These are phyloP conservation scores for Okamejei kenojei DNA, from an alignment of 2,797 vertebrate species.

Conservation along the genomic window DNA sequence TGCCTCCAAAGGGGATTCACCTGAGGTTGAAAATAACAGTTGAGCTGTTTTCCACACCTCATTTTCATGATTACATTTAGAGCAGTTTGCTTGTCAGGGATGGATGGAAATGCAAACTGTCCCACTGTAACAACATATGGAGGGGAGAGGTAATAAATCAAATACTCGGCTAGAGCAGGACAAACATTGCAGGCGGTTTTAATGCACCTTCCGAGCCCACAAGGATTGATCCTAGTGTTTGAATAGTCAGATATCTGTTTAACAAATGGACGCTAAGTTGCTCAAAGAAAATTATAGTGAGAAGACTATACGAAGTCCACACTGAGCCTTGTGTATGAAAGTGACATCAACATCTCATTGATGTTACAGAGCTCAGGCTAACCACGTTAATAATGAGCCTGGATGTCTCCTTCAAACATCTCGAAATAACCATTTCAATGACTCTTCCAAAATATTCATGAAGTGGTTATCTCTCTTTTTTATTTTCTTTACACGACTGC, in stretches of 20 bases:
- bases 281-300: not conserved
- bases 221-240: not conserved
- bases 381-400: not conserved
- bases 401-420: not conserved
- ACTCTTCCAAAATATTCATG: not conserved
- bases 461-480: not conserved
- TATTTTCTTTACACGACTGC: not conserved
- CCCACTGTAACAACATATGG: not conserved
- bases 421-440: not conserved
- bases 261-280: not conserved
- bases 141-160: not conserved
- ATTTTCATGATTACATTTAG: not conserved
- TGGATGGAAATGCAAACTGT: not conserved
- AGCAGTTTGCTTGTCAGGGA: not conserved
- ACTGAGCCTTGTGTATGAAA: not conserved
- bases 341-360: not conserved
- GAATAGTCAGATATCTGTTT: not conserved
- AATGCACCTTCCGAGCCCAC: not conserved
- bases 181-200: not conserved
- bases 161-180: not conserved
- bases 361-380: not conserved
- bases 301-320: too few relatives aligned
- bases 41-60: not conserved
- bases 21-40: not conserved
- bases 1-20: not conserved